Conservation (phyloP, 2,797 vertebrate species). For the Semotilus atromaculatus region DNA sequence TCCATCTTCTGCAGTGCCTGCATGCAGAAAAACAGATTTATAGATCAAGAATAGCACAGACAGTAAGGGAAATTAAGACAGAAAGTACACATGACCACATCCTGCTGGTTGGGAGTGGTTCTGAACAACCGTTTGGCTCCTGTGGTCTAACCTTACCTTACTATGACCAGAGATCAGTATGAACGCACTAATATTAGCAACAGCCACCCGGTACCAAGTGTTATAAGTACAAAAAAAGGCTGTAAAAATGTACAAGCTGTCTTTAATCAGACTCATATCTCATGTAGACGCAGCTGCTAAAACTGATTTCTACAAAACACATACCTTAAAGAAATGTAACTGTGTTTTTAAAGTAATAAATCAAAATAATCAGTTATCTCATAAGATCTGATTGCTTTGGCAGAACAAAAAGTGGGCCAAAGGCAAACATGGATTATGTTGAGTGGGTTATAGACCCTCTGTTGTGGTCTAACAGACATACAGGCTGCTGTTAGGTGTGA, state of each 20-base stretch:
- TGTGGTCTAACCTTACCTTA: conserved; percentile 48
- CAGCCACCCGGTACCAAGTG: background rate
- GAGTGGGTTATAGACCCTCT: background rate
- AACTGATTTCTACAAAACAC: background rate
- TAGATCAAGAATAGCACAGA: conserved; percentile 9
- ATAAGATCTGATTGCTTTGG: background rate
- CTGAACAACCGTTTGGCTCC: conserved; percentile 22
- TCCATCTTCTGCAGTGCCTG: conserved; percentile 94
- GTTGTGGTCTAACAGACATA: background rate
- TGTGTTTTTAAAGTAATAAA: background rate
- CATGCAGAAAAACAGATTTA: conserved; percentile 4
- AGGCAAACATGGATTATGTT: background rate
- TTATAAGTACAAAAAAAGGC: background rate
- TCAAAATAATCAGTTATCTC: background rate
- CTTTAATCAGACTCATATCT: background rate
- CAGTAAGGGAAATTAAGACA: conserved; percentile 18
- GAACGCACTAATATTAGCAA: conserved; percentile 23
- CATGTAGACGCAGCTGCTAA: background rate
- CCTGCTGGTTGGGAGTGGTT: conserved; percentile 22
- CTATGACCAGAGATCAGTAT: background rate
- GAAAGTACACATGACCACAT: conserved; percentile 24
- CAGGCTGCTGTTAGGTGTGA: background rate
- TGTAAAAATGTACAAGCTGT: background rate
- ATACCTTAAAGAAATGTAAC: background rate
- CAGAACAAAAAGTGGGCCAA: background rate